A percentile compares a stretch with the other conserved stretches of the same genome.
Evolutionary conservation across 2,113 vertebrate genomes (phyloP).

Genomic region (Natator depressus): DNA sequence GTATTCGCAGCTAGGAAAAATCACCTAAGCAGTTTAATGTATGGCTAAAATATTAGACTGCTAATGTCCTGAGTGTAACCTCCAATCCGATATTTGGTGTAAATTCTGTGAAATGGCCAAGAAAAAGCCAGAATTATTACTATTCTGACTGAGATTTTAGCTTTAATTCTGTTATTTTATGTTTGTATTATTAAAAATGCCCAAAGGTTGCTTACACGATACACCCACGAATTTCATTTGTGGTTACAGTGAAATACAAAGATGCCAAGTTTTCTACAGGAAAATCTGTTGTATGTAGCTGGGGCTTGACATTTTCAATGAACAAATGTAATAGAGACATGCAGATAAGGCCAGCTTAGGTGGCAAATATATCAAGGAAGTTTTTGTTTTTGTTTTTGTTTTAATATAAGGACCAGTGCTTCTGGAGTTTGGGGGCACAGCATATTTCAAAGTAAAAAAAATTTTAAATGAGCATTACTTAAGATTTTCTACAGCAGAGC

Average conservation of each 20-base stretch:
- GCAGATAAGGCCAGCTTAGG: background rate
- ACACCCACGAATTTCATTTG: background rate
- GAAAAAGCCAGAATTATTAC: background rate
- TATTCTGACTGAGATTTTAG: background rate
- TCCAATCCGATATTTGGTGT: background rate
- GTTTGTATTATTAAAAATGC: background rate
- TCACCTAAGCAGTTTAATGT: background rate
- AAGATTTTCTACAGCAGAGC: background rate
- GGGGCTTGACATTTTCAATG: background rate
- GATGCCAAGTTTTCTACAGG: background rate
- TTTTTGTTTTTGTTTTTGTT: background rate
- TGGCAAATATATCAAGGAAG: background rate
- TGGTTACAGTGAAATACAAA: background rate
- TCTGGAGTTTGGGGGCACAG: background rate
- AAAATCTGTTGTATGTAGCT: background rate
- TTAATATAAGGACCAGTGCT: background rate
- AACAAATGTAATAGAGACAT: background rate
- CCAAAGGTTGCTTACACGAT: background rate
- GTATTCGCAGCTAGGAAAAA: background rate
- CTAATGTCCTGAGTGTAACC: background rate
- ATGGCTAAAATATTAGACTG: conserved; percentile 23
- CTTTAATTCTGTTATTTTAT: background rate
- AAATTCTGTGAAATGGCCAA: background rate
- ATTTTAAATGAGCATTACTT: background rate
- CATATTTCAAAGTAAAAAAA: background rate